phyloP scores from a whole-genome alignment of 2,888 invertebrate genomes.

The Rugalucina vietnamica region DNA sequence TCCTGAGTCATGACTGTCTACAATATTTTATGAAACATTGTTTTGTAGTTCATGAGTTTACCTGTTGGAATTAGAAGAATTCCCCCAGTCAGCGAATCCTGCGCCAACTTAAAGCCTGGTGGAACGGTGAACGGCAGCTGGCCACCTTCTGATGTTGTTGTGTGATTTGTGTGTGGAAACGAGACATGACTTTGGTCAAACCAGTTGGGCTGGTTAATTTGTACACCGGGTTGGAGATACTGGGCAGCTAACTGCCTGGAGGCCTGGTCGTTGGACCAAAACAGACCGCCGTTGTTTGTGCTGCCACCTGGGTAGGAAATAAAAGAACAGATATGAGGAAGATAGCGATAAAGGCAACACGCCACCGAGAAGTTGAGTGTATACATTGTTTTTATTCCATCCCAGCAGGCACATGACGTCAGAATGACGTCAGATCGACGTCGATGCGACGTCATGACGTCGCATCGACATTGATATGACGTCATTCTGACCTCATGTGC shows the following conservation, averaged over 20 bases:
- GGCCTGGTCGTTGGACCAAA: slow-evolving; percentile 69
- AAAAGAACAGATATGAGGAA: no score
- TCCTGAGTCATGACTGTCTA: no score
- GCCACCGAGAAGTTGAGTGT: no score
- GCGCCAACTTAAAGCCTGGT: slow-evolving; percentile 93
- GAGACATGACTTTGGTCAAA: slow-evolving; percentile 56
- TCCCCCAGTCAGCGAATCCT: slow-evolving; percentile 94
- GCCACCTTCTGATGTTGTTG: slow-evolving; percentile 50
- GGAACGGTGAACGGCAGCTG: slow-evolving; percentile 85
- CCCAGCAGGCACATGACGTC: no score
- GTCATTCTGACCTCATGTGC: no score
- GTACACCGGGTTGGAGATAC: slow-evolving; percentile 57
- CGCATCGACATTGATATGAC: no score
- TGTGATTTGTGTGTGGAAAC: slow-evolving; percentile 47
- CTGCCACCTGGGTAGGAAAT: slow-evolving; percentile 55
- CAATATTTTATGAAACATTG: no score
- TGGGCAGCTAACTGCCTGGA: slow-evolving; percentile 64
- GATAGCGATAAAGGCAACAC: no score
- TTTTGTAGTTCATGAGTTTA: no score
- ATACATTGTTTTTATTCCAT: no score
- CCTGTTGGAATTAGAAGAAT: slow-evolving; percentile 86
- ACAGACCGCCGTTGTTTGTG: slow-evolving; percentile 49
- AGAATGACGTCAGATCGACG: no score
- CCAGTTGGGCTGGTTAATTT: slow-evolving; percentile 71
- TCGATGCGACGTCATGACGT: no score